phyloP scores from a whole-genome alignment of 2,888 invertebrate genomes.

The Mechanitis mazaeus region DNA sequence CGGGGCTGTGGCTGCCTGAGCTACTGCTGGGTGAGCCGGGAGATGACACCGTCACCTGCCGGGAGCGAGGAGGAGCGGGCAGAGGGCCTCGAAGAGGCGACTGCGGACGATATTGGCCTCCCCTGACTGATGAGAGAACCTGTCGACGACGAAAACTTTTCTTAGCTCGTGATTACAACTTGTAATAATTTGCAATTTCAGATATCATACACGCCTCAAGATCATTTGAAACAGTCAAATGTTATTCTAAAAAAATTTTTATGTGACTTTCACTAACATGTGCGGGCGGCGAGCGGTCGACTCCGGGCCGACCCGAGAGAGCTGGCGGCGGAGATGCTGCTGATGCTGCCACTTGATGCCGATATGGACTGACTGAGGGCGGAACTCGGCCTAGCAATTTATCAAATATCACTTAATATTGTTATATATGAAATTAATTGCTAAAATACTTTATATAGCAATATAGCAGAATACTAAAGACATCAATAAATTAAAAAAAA shows the following conservation, averaged over 20 bases:
- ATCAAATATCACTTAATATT: background rate
- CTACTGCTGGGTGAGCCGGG: slow-evolving; percentile 93
- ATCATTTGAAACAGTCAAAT: background rate
- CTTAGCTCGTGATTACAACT: too few relatives aligned
- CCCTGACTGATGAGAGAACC: slow-evolving; percentile 85
- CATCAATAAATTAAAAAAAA: background rate
- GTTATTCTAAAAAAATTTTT: background rate
- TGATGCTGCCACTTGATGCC: slow-evolving; percentile 76
- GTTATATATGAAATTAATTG: slow-evolving; percentile 1
- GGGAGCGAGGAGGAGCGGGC: slow-evolving; percentile 72
- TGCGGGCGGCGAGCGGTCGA: slow-evolving; percentile 83
- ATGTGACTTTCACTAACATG: slow-evolving; percentile 65
- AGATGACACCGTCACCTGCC: slow-evolving; percentile 76
- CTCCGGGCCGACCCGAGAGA: slow-evolving; percentile 75
- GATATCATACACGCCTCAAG: background rate
- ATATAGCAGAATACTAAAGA: background rate
- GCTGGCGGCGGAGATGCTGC: slow-evolving; percentile 77
- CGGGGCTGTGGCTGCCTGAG: slow-evolving; percentile 88
- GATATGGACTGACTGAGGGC: slow-evolving; percentile 87
- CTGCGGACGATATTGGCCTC: slow-evolving; percentile 83
- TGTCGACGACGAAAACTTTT: slow-evolving; percentile 34
- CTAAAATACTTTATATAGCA: slow-evolving; percentile 4
- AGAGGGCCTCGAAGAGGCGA: slow-evolving; percentile 80
- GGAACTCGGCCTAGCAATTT: slow-evolving; percentile 81
- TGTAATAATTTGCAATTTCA: background rate